Percentiles rank a stretch among this genome's conserved stretches.
phyloP scores from a whole-genome alignment of 2,113 vertebrate genomes.

The Upupa epops region DNA sequence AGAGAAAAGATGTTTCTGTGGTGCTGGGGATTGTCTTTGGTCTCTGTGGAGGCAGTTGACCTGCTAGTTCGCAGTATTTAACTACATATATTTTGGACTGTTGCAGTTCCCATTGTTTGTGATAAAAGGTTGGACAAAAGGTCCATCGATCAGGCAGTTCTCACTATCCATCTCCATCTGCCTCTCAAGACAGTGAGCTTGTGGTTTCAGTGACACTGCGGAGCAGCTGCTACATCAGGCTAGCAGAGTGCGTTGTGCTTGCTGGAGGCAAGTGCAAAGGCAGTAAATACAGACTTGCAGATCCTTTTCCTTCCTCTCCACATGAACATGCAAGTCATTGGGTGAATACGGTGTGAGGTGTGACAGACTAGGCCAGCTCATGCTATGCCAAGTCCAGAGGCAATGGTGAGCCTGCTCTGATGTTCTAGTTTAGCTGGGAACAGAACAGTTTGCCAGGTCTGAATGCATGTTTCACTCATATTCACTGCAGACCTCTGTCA shows the following conservation, averaged over 20 bases:
- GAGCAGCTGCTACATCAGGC: not conserved
- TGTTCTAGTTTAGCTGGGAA: not conserved
- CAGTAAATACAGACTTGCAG: accelerated
- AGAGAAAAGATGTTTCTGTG: not conserved
- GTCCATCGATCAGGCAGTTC: constrained; percentile 14
- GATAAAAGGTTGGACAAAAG: constrained; percentile 38
- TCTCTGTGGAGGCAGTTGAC: not conserved
- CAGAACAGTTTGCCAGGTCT: not conserved
- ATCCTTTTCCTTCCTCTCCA: not conserved
- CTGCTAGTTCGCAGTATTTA: not conserved
- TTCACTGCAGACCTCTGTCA: not conserved
- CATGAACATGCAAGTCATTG: accelerated
- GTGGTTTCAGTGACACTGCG: not conserved
- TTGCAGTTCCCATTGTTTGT: not conserved
- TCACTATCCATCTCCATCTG: constrained; percentile 26
- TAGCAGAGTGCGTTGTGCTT: not conserved
- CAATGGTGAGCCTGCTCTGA: accelerated
- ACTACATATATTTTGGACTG: not conserved
- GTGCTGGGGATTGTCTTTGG: not conserved
- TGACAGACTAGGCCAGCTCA: accelerated
- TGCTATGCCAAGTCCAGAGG: not conserved
- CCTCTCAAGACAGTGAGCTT: accelerated
- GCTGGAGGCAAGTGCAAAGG: accelerated
- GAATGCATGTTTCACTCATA: accelerated
- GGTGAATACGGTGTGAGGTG: accelerated